Conservation (phyloP, 2,113 vertebrate species). For the Romanogobio albipinnatus region DNA sequence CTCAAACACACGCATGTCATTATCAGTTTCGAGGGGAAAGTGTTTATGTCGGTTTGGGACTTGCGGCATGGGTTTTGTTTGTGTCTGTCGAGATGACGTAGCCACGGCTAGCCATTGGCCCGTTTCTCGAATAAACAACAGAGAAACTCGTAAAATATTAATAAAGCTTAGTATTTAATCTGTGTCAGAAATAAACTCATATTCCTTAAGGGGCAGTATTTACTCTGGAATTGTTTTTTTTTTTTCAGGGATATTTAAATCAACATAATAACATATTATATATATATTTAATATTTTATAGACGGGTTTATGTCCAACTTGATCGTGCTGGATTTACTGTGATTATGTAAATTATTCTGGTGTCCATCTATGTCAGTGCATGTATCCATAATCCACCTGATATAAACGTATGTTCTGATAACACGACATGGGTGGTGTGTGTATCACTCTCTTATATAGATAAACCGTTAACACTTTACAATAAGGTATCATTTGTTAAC, state of each 20-base stretch:
- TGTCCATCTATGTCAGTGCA: not conserved
- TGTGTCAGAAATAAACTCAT: not conserved
- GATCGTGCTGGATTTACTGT: not conserved
- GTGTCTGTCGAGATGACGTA: conserved; percentile 6
- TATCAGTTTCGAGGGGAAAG: not conserved
- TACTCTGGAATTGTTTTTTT: not conserved
- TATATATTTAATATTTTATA: too few relatives aligned
- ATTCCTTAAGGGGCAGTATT: not conserved
- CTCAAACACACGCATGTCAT: not conserved
- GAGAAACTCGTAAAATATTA: not conserved
- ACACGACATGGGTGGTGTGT: too few relatives aligned
- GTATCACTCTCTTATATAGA: too few relatives aligned
- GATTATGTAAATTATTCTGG: not conserved
- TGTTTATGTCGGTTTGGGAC: not conserved
- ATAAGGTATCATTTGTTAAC: too few relatives aligned
- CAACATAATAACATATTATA: too few relatives aligned
- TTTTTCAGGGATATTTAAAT: not conserved
- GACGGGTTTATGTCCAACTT: too few relatives aligned
- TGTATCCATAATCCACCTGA: not conserved
- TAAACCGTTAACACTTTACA: too few relatives aligned
- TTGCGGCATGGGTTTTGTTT: conserved; percentile 3
- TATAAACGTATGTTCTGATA: too few relatives aligned
- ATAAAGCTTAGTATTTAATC: not conserved
- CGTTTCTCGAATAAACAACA: not conserved
- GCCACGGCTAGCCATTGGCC: not conserved